Conservation (phyloP, 2,113 vertebrate species). For the Labeo rohita region DNA sequence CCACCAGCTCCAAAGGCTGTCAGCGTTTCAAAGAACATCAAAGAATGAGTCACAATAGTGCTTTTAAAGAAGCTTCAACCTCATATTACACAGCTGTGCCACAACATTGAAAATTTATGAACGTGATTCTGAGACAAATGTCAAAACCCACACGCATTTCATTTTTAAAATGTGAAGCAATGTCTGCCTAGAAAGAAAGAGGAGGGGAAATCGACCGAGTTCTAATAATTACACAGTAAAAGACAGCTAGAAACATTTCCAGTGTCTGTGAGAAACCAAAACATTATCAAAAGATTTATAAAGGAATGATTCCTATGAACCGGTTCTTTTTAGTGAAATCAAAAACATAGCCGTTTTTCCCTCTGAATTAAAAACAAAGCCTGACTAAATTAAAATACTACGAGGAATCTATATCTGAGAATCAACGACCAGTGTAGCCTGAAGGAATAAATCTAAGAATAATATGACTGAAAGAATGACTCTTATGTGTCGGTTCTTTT, state of each 20-base stretch:
- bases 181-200: neutral
- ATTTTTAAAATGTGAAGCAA: neutral
- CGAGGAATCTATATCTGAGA: neutral
- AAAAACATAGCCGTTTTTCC: neutral
- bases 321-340: neutral
- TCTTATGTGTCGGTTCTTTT: neutral
- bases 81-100: conserved; percentile 13
- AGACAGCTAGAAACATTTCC: neutral
- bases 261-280: too few relatives aligned
- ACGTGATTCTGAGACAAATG: conserved; percentile 3
- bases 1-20: conserved; percentile 25
- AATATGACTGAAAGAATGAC: too few relatives aligned
- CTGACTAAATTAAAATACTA: neutral
- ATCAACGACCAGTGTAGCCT: neutral
- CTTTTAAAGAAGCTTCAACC: conserved; percentile 45
- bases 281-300: neutral
- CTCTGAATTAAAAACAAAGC: neutral
- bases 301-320: neutral
- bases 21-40: conserved; percentile 47
- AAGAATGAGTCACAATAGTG: conserved; percentile 41
- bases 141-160: conserved; percentile 3
- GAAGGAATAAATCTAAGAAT: too few relatives aligned
- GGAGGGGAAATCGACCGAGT: neutral
- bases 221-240: neutral
- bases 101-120: neutral